Conservation (phyloP, 2,797 vertebrate species). For the Enteromius anoplus region DNA sequence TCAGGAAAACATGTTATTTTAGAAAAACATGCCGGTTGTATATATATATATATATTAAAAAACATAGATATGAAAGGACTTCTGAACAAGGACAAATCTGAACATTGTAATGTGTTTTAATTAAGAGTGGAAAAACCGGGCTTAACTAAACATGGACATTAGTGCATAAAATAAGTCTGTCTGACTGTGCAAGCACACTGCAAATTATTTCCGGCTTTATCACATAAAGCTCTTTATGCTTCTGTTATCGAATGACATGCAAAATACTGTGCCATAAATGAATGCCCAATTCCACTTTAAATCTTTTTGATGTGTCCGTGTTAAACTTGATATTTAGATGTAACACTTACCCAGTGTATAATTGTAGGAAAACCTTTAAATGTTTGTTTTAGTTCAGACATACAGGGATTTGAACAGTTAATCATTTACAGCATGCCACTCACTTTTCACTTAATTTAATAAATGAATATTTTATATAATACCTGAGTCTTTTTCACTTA, state of each 20-base stretch:
- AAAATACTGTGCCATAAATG: constrained; percentile 30
- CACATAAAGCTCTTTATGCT: neutral
- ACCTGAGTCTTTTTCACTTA: neutral
- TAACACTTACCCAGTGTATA: neutral
- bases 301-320: neutral
- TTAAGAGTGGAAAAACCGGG: neutral
- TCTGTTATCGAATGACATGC: neutral
- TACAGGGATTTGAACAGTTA: neutral
- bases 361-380: neutral
- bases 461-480: neutral
- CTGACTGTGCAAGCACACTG: neutral
- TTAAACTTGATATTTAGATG: neutral
- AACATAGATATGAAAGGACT: neutral
- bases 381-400: neutral
- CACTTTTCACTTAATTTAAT: neutral
- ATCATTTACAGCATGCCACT: neutral
- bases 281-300: neutral
- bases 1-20: neutral
- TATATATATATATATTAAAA: neutral
- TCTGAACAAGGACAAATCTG: no score
- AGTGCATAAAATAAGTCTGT: neutral
- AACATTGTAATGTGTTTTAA: neutral
- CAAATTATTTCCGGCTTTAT: constrained; percentile 2
- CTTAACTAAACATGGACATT: neutral
- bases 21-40: neutral